Evolutionary conservation across 2,888 invertebrate genomes (phyloP), one percentile per base, ranked within the genome.

Genomic region (Pimpla rufipes): DNA sequence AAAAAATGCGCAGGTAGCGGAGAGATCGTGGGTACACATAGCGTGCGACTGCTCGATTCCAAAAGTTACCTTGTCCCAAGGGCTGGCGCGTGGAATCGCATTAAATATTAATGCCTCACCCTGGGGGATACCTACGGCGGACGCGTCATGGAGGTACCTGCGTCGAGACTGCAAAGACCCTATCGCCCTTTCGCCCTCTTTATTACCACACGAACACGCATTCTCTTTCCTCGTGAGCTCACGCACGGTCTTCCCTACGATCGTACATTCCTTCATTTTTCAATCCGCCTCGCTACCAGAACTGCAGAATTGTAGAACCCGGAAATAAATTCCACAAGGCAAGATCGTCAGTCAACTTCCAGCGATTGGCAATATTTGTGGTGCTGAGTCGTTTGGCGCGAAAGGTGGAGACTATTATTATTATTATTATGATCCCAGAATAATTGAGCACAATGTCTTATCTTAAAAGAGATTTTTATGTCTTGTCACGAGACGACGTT

Each of bases 31-130:
- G 35, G 21, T 42, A 68, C 29, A 64, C 75, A 76, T 85, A 55
- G 85, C 84, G 80, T 86, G 85, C 79, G 67, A 68, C 67, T 77
- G 52, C 55, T 79, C 86, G 86, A 85, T 87, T 87, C 79, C 83
- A 75, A 84, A 87, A 87, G 82, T 86, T 83, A 84, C 82, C 81
- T 84, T 83, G 84, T 83, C 81, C 84, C 81, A 77, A 79, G 85
- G 81, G 83, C 83, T 79, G 71, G 75, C 83, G 83, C 82, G 85
- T 86, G 83, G 87, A 86, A 85, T 83, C 82, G 84, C 85, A 87
- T 85, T 85, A 85, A 87, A 86, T 86, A 87, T 87, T 87, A 85
- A 87, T 86, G 86, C 81, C 79, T 74, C 66, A 75, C 40, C 77
- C 76, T 79, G 50, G 45, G 67, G 74, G 55, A 78, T 74, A 80